Base-by-base conservation (phyloP, 2,113 vertebrate genomes). In the Rostratula benghalensis region DNA sequence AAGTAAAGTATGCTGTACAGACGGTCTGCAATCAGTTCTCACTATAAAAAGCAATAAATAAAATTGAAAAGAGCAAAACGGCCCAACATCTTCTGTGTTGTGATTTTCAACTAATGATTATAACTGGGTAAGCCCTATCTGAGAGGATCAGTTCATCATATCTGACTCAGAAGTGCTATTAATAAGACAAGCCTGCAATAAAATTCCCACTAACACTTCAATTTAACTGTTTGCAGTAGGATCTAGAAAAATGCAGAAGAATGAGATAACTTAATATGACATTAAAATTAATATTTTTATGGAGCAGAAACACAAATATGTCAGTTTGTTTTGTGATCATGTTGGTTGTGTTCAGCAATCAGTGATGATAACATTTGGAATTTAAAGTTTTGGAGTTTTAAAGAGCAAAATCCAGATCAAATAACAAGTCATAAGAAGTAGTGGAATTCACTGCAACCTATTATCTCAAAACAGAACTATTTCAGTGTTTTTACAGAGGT, bases 221-320 rank as follows among this genome's bases (percentile, higher is more conserved):
- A 60, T 92, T 94, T 84, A 94, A 75, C 41, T 89, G 24, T 91
- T 96, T 97, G 67, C 35, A 59, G 10, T 75, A 90, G 35, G 78
- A 91, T 95, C 92, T 93, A 80, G 71, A 64, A 54, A 89, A 89
- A 92, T 64, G 30, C 67, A 53, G 64, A 46, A 78, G 53, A 91
- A 87, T 86, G 7, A 84, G 18, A 12, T 50, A 64, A 79, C 48
- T 48, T 89, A 74, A 50, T 87, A 83, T 90, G 35, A 41, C 37
- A 95, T 89, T 89, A 80, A 92, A 88, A 87, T 89, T 79, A 91
- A 39, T 92, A 53, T 81, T 95, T 91, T 90, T 87, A 83, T 79
- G 31, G 30, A 69, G 7, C 9, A 84, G 74, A 97, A 94, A 19
- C n/a, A 94, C 41, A 76, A 90, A 78, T 50, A 56, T 11, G 74